phyloP scores from a whole-genome alignment of 2,888 invertebrate species.

The Nymphalis polychloros region DNA sequence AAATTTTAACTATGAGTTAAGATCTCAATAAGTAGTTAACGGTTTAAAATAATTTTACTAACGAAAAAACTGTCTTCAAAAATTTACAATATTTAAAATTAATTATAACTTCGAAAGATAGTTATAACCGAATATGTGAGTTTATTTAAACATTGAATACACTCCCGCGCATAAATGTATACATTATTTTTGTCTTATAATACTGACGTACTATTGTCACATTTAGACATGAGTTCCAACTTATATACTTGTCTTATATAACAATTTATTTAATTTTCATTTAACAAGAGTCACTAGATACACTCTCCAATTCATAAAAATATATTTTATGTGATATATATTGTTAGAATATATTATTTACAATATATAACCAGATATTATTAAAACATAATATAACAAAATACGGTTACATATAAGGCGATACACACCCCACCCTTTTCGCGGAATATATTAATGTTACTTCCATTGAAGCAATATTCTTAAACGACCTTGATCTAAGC shows the following conservation, averaged over 20 bases:
- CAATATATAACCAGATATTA: conserved; percentile 13
- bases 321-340: conserved; percentile 27
- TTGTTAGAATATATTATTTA: conserved; percentile 19
- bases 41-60: no score
- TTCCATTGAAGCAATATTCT: no score
- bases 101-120: not conserved
- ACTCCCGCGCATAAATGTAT: not conserved
- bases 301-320: conserved; percentile 44
- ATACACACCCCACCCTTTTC: not conserved
- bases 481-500: no score
- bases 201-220: conserved; percentile 36
- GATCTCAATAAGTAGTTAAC: no score
- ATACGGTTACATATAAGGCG: not conserved
- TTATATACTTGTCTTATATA: conserved; percentile 14
- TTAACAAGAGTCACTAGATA: conserved; percentile 42
- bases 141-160: not conserved
- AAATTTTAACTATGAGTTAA: no score
- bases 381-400: conserved; percentile 1
- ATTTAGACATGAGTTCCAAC: conserved; percentile 17
- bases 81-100: not conserved
- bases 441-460: not conserved
- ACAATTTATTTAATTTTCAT: not conserved
- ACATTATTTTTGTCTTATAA: conserved; percentile 18
- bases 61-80: no score
- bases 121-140: not conserved